A percentile compares a stretch with the other conserved stretches of the same genome.
These are phyloP conservation scores for Corythucha ciliata DNA, from an alignment of 2,888 invertebrate species.

Conservation along the genomic window DNA sequence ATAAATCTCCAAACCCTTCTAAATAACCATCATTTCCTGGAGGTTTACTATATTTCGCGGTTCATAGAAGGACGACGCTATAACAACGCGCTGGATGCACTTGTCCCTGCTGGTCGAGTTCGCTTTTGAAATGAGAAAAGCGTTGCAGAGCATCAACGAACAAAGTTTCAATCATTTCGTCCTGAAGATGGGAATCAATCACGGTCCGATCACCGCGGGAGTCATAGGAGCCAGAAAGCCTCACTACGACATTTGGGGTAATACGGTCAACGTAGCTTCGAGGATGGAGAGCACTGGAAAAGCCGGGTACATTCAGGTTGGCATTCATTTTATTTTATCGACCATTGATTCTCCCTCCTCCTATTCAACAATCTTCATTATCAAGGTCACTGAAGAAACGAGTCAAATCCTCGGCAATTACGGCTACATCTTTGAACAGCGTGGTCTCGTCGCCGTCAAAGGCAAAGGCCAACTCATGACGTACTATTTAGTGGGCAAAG, in stretches of 20 bases:
- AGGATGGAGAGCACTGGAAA: conserved; percentile 97
- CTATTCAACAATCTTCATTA: conserved; percentile 3
- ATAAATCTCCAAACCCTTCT: background rate
- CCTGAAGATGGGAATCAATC: conserved; percentile 87
- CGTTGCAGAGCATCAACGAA: conserved; percentile 84
- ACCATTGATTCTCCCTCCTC: background rate
- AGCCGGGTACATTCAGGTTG: conserved; percentile 85
- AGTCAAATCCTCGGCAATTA: conserved; percentile 78
- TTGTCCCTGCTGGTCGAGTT: conserved; percentile 78
- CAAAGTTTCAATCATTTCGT: conserved; percentile 94
- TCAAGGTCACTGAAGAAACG: conserved; percentile 89
- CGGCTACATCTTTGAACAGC: conserved; percentile 86
- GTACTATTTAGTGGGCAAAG: conserved; percentile 64
- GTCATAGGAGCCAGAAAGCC: conserved; percentile 92
- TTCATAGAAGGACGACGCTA: conserved; percentile 58
- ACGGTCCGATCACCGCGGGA: conserved; percentile 90
- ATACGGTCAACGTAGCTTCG: conserved; percentile 93
- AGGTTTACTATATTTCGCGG: no score
- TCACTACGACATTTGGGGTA: conserved; percentile 95
- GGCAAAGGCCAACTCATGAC: conserved; percentile 96
- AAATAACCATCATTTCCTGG: no score
- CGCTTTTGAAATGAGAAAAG: conserved; percentile 78
- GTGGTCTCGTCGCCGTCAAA: conserved; percentile 90
- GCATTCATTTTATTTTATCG: conserved; percentile 17
- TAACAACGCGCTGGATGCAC: conserved; percentile 71